Evolutionary conservation across 1,140 invertebrate genomes (phyloP), one percentile per base, ranked within the genome.

Genomic region (Oryzaephilus surinamensis): DNA sequence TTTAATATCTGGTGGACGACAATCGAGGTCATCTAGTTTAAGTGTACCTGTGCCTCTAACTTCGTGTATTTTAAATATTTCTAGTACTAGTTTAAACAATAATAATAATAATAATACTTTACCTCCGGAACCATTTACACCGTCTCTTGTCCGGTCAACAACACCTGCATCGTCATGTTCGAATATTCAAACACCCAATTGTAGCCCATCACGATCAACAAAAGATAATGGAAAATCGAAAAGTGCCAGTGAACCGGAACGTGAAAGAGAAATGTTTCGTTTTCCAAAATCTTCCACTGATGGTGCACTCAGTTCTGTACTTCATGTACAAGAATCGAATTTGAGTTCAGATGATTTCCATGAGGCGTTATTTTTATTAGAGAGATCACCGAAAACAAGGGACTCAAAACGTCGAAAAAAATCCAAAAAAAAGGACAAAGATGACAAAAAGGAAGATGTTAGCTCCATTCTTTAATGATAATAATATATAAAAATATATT

Each of bases 311-410:
- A 73, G 71, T 53, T 73, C 72, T 4, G 71, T 74, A 18, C 58
- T 75, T 14, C 71, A 73, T 52, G 68, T 75, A 11, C 69, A 73
- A 53, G 71, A 73, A 50, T 69, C 67, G 4, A 73, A 70, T 50
- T 47, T 72, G n/a, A 72, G 69, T 57, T 72, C 71, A 4, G 72
- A 75, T 47, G 71, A 73, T 52, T 75, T 75, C 51, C 72, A 75
- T 48, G 72, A 75, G 55, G 71, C 70, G 10, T 51, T 75, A 3
- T 75, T 75, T 43, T 55, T 74, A 4, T 51, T 71, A 18, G 69
- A 71, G 47, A 53, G 69, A 28, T 71, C 70, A 4, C 70, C 70
- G 1, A 71, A 70, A 48, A 62, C 60, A 2, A 50, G 63, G 32
- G 62, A 65, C 38, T 64, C 62, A 0, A 64, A 63, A 46, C 41